These are phyloP conservation scores for Tanytarsus gracilentus DNA, from an alignment of 2,888 invertebrate species.

Conservation along the genomic window DNA sequence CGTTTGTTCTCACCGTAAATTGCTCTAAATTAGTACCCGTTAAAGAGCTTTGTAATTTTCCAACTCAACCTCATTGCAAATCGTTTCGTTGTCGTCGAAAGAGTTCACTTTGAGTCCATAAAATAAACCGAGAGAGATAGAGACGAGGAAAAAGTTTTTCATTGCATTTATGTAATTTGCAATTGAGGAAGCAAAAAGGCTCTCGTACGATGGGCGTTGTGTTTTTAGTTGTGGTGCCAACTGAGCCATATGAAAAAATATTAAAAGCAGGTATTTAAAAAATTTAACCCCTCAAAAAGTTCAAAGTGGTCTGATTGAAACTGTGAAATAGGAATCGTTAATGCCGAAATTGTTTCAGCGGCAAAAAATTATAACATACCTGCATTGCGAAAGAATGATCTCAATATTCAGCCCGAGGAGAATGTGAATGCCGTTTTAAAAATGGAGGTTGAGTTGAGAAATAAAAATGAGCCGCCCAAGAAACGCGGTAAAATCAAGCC, in stretches of 20 bases:
- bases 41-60: not conserved
- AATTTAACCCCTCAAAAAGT: not conserved
- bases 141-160: no score
- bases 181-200: no score
- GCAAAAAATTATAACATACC: slow-evolving; percentile 21
- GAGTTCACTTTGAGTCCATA: no score
- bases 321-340: slow-evolving; percentile 1
- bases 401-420: slow-evolving; percentile 32
- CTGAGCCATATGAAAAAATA: slow-evolving; percentile 56
- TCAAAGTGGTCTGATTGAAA: not conserved
- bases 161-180: no score
- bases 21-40: not conserved
- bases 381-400: slow-evolving; percentile 13
- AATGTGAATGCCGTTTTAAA: slow-evolving; percentile 40
- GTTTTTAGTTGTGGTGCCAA: slow-evolving; percentile 60
- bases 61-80: not conserved
- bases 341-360: slow-evolving; percentile 13
- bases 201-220: slow-evolving; percentile 52
- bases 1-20: not conserved
- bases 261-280: slow-evolving; percentile 44
- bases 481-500: slow-evolving; percentile 9
- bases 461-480: slow-evolving; percentile 37
- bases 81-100: not conserved
- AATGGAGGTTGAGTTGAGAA: slow-evolving; percentile 45
- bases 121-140: no score